Evolutionary conservation across 2,797 vertebrate genomes (phyloP).

Genomic region (Sebastes oblongus): DNA sequence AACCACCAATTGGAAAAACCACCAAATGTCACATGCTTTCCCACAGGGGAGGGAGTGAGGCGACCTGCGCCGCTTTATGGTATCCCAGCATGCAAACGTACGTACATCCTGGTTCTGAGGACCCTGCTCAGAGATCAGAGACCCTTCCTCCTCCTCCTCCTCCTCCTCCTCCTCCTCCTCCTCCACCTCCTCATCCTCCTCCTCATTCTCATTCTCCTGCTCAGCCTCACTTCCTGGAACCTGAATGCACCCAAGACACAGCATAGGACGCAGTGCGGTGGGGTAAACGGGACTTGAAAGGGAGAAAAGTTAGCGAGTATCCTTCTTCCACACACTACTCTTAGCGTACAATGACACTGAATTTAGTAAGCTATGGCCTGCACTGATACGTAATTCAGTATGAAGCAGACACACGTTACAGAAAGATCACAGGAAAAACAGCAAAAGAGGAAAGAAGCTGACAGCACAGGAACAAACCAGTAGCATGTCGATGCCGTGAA

Average conservation of each 20-base stretch:
- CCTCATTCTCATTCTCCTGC: conserved; percentile 70
- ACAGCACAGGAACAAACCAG: conserved; percentile 41
- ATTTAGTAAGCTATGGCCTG: not conserved
- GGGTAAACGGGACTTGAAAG: conserved; percentile 62
- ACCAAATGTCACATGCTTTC: conserved; percentile 62
- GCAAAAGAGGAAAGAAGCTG: conserved; percentile 50
- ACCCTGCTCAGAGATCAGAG: conserved; percentile 81
- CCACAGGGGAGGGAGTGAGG: conserved; percentile 19
- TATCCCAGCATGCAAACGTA: conserved; percentile 79
- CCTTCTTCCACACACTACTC: conserved; percentile 32
- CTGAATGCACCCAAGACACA: conserved; percentile 83
- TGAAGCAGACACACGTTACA: conserved; percentile 32
- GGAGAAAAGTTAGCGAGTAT: conserved; percentile 57
- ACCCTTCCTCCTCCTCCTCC: conserved; percentile 79
- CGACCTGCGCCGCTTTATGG: conserved; percentile 46
- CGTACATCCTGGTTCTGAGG: conserved; percentile 84
- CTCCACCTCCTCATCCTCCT: conserved; percentile 70
- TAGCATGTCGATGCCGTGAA: conserved; percentile 35
- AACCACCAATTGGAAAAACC: conserved; percentile 42
- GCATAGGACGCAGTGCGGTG: conserved; percentile 70
- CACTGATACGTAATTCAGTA: conserved; percentile 9
- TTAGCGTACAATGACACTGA: not conserved
- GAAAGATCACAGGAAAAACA: conserved; percentile 27
- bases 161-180: conserved; percentile 58
- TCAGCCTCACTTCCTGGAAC: conserved; percentile 81